A percentile compares a stretch with the other conserved stretches of the same genome.
Conservation (phyloP, 2,888 invertebrate species). For the Dryomyza anilis region DNA sequence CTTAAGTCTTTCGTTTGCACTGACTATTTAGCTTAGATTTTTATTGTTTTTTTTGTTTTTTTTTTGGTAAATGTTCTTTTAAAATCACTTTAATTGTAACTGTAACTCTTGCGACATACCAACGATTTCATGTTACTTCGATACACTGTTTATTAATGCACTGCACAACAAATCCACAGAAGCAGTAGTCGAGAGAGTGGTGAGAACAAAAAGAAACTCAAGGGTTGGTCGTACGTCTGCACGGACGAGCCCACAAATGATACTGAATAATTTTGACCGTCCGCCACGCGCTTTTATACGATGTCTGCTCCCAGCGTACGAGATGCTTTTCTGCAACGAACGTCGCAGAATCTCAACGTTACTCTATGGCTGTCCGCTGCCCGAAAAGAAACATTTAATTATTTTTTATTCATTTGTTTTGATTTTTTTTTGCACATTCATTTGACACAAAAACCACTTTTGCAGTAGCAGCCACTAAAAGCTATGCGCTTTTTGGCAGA, state of each 20-base stretch:
- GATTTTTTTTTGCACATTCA: too few relatives aligned
- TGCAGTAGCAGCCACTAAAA: not conserved
- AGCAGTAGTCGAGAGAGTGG: not conserved
- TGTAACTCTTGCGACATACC: constrained; percentile 49
- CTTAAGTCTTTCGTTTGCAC: constrained; percentile 19
- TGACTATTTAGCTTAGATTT: not conserved
- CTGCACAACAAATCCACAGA: constrained; percentile 2
- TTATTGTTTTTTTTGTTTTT: not conserved
- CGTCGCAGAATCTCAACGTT: constrained; percentile 33
- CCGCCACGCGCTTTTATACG: constrained; percentile 60
- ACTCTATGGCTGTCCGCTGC: not conserved
- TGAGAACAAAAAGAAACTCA: constrained; percentile 11
- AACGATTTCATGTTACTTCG: constrained; percentile 59
- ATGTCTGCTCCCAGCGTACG: constrained; percentile 28
- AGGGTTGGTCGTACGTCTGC: constrained; percentile 52
- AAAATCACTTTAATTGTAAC: not conserved
- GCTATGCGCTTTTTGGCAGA: too few relatives aligned
- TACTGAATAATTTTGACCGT: constrained; percentile 61
- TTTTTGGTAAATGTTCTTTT: not conserved
- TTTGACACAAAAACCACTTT: too few relatives aligned
- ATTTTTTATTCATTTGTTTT: too few relatives aligned
- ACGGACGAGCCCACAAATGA: constrained; percentile 60
- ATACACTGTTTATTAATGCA: constrained; percentile 18
- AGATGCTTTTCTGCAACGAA: constrained; percentile 24
- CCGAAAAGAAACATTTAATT: too few relatives aligned